Evolutionary conservation across 2,797 vertebrate genomes (phyloP), one percentile per base, ranked within the genome.

Genomic region (Ataeniobius toweri): DNA sequence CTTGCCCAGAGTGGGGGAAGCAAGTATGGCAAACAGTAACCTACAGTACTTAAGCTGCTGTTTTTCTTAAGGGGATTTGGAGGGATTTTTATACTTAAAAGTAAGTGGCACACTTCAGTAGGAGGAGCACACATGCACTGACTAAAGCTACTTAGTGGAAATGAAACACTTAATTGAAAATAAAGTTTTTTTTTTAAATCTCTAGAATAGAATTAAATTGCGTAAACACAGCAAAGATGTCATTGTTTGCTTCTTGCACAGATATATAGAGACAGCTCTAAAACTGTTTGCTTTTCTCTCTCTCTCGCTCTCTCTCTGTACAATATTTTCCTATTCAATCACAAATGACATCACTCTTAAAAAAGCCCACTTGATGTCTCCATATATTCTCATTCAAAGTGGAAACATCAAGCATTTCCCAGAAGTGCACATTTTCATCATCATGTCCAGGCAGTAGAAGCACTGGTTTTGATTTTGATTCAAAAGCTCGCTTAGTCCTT

Each of bases 51-150:
- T 90, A 90, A 91, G 86, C 87, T 83, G 81, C 80, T 85, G 88
- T 92, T 92, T 91, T 88, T 83, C 89, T 89, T 56, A 0, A 82
- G 83, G 89, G 88, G 86, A 93, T 90, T 90, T 89, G 85, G 77
- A 84, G 74, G 89, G 89, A 91, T 90, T 91, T 83, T 83, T 79
- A 73, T 61, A 72, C 85, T 86, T 83, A 75, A 61, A 73, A 78
- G 79, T 86, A 87, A 90, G 89, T 80, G 85, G 78, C 81, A 81
- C 81, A 82, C 87, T 86, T 90, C 86, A 89, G 86, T 79, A 80
- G 86, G 89, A 90, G 89, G 90, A 83, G 86, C 80, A 6, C 80
- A 89, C 86, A 82, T 71, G 85, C 88, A 84, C 73, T 71, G 77
- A 80, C 80, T 77, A 84, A 87, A 92, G 86, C 86, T 83, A 86